Evolutionary conservation across 2,888 invertebrate species (phyloP).

Genomic region (Tenthredo notha): DNA sequence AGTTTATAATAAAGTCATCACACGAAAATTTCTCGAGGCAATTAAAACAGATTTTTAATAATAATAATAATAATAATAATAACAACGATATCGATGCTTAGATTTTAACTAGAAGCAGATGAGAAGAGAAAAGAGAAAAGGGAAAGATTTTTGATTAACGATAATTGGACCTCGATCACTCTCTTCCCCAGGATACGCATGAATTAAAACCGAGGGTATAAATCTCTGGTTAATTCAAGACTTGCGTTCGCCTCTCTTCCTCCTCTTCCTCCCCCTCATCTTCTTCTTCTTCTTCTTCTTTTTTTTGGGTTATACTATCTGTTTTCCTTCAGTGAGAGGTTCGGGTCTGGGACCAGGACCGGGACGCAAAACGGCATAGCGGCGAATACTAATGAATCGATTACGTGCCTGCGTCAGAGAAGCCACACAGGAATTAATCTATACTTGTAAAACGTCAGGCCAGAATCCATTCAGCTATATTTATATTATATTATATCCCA

Average conservation of each 20-base stretch:
- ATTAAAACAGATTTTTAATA: not conserved
- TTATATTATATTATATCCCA: not conserved
- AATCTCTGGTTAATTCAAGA: slow-evolving; percentile 41
- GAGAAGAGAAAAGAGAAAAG: not conserved
- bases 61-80: not conserved
- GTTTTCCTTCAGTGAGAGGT: not conserved
- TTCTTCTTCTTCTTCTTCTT: not conserved
- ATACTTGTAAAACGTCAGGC: slow-evolving; percentile 40
- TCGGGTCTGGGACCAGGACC: not conserved
- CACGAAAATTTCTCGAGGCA: not conserved
- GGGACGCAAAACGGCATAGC: slow-evolving; percentile 5
- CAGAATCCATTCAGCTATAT: not conserved
- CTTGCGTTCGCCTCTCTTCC: not conserved
- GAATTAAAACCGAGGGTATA: slow-evolving; percentile 1
- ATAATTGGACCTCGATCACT: slow-evolving; percentile 30
- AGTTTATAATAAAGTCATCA: not conserved
- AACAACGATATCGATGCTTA: not conserved
- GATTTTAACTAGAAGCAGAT: not conserved
- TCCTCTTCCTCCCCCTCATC: not conserved
- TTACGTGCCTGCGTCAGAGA: slow-evolving; percentile 24
- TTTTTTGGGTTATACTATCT: not conserved
- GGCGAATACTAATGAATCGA: slow-evolving; percentile 45
- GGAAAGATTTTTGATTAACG: not conserved
- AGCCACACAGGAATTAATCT: slow-evolving; percentile 30
- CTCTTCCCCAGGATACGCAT: not conserved